These are phyloP conservation scores for Pemphredon lugubris DNA, from an alignment of 2,888 invertebrate species.

Conservation along the genomic window DNA sequence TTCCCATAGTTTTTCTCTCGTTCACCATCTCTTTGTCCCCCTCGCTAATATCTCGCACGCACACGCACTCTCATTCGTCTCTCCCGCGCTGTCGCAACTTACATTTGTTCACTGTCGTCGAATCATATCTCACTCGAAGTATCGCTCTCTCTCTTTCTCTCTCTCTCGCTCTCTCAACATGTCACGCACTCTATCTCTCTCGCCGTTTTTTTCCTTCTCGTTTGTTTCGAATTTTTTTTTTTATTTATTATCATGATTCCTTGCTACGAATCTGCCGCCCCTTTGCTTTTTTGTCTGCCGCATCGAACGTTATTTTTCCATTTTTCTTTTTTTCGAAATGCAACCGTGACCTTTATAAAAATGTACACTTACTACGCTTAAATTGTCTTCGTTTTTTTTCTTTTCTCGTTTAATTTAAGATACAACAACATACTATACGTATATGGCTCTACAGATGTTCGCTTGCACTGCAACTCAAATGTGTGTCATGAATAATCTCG, in stretches of 20 bases:
- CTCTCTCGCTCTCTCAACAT: constrained; percentile 37
- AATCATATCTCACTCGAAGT: too few species aligned
- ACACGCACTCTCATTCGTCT: constrained; percentile 34
- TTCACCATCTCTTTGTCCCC: constrained; percentile 27
- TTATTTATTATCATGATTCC: constrained; percentile 63
- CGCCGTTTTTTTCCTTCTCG: constrained; percentile 52
- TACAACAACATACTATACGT: constrained; percentile 81
- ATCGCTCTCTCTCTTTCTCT: constrained; percentile 34
- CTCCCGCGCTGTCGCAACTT: constrained; percentile 34
- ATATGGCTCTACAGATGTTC: constrained; percentile 81
- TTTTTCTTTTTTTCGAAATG: constrained; percentile 67
- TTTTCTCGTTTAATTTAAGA: constrained; percentile 68
- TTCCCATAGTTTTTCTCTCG: constrained; percentile 33
- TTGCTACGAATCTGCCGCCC: constrained; percentile 59
- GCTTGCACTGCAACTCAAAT: constrained; percentile 81
- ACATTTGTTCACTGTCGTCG: constrained; percentile 23
- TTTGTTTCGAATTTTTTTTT: constrained; percentile 62
- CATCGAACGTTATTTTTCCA: constrained; percentile 67
- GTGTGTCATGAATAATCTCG: constrained; percentile 74
- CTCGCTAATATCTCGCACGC: constrained; percentile 3
- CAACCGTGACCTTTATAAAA: constrained; percentile 78
- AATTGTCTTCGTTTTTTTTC: constrained; percentile 48
- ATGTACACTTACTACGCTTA: constrained; percentile 78
- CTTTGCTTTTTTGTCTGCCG: constrained; percentile 58
- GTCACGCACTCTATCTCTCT: constrained; percentile 31